phyloP scores from a whole-genome alignment of 2,113 vertebrate species.

The Bambusicola thoracicus region DNA sequence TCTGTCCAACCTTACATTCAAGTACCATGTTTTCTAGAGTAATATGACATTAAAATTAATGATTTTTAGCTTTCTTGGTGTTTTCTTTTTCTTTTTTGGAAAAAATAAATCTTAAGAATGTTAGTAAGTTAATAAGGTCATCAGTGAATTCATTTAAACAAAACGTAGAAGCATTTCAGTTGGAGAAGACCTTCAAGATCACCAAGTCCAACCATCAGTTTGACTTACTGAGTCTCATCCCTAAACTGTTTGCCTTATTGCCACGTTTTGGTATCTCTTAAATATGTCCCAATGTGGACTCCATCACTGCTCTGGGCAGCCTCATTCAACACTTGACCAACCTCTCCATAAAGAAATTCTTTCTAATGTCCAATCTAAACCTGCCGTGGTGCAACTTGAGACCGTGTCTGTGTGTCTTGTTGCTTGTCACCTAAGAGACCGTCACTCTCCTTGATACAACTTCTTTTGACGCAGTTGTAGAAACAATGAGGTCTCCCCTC shows the following conservation, averaged over 20 bases:
- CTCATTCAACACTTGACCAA: background rate
- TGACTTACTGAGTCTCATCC: background rate
- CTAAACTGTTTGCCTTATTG: background rate
- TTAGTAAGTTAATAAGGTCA: background rate
- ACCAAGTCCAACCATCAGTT: background rate
- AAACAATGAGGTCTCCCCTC: background rate
- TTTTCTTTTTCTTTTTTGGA: background rate
- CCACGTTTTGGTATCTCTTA: background rate
- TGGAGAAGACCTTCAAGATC: background rate
- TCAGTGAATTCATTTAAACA: background rate
- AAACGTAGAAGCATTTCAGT: background rate
- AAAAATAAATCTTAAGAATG: background rate
- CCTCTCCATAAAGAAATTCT: background rate
- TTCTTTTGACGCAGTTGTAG: background rate
- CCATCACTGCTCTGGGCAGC: background rate
- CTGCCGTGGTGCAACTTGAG: background rate
- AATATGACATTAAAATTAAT: background rate
- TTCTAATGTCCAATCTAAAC: background rate
- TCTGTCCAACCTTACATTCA: background rate
- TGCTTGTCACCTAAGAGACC: background rate
- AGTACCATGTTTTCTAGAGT: background rate
- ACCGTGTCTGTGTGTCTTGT: background rate
- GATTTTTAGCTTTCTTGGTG: background rate
- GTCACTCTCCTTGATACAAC: background rate
- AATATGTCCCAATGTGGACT: background rate